phyloP scores from a whole-genome alignment of 2,797 vertebrate species.

The Pagetopsis macropterus region DNA sequence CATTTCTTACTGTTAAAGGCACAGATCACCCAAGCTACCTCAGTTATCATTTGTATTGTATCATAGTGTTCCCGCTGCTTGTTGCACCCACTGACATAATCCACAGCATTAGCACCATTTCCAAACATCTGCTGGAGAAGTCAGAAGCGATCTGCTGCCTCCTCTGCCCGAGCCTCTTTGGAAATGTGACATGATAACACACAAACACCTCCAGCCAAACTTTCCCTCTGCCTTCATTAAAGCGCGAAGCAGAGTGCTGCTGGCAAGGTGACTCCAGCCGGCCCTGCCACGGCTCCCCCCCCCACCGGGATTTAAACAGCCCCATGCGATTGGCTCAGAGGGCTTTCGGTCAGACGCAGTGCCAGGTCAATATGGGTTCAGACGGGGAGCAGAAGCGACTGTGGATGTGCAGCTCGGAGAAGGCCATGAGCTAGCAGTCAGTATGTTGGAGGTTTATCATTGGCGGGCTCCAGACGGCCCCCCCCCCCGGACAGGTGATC shows the following conservation, averaged over 20 bases:
- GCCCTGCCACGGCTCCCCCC: conserved; percentile 43
- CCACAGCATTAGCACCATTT: conserved; percentile 74
- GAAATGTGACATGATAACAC: conserved; percentile 68
- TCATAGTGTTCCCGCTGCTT: conserved; percentile 25
- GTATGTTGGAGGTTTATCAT: conserved; percentile 74
- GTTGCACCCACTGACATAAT: conserved; percentile 53
- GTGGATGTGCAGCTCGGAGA: conserved; percentile 39
- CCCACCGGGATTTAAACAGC: conserved; percentile 25
- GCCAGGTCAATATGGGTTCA: conserved; percentile 55
- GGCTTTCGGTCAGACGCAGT: conserved; percentile 51
- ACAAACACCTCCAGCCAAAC: conserved; percentile 74
- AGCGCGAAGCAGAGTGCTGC: conserved; percentile 60
- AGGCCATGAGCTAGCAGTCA: conserved; percentile 68
- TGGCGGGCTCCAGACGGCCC: conserved; percentile 73
- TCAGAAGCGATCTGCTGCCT: conserved; percentile 71
- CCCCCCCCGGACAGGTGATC: conserved; percentile 73
- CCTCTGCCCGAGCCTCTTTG: conserved; percentile 50
- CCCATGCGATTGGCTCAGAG: conserved; percentile 64
- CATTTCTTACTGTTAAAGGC: background rate
- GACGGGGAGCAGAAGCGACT: conserved; percentile 46
- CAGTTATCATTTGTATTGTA: conserved; percentile 3
- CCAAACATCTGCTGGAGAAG: conserved; percentile 81
- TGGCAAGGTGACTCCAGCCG: conserved; percentile 80
- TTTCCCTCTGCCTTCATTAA: conserved; percentile 76
- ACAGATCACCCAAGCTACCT: conserved; percentile 14